phyloP scores from a whole-genome alignment of 2,113 vertebrate genomes.

The Sminthopsis crassicaudata region DNA sequence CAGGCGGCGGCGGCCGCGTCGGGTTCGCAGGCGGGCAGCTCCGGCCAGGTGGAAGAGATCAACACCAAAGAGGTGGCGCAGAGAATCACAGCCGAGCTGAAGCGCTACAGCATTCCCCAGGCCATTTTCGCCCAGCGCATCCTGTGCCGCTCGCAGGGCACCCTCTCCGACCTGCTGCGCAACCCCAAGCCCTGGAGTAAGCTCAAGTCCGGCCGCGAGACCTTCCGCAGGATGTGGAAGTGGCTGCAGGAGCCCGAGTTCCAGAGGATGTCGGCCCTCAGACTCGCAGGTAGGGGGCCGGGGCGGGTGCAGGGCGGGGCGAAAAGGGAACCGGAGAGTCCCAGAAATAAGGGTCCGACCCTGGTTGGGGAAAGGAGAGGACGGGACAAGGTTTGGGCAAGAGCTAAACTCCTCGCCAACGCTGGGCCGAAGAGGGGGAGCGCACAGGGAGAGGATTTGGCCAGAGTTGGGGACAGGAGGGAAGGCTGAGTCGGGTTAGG shows the following conservation, averaged over 20 bases:
- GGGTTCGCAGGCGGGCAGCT: slow-evolving; percentile 87
- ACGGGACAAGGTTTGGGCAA: background rate
- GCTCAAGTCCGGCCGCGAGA: slow-evolving; percentile 98
- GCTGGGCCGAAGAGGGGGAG: background rate
- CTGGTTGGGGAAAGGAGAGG: too few relatives aligned
- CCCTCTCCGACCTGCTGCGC: slow-evolving; percentile 97
- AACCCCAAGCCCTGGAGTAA: slow-evolving; percentile 99
- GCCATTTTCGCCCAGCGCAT: slow-evolving; percentile 99
- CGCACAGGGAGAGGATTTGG: background rate
- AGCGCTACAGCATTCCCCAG: slow-evolving; percentile 99
- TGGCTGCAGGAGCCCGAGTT: slow-evolving; percentile 99
- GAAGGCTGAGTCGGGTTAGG: background rate
- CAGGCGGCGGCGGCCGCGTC: slow-evolving; percentile 86
- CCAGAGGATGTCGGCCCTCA: slow-evolving; percentile 97
- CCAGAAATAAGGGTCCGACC: background rate
- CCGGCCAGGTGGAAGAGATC: slow-evolving; percentile 96
- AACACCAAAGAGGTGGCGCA: slow-evolving; percentile 99
- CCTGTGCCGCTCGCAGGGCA: slow-evolving; percentile 98
- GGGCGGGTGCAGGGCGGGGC: background rate
- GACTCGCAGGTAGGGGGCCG: slow-evolving; percentile 94
- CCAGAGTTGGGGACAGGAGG: background rate
- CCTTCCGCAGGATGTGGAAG: slow-evolving; percentile 99
- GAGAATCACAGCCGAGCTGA: slow-evolving; percentile 97
- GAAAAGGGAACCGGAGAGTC: background rate
- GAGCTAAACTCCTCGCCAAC: background rate